These are phyloP conservation scores for Crypturellus tataupa DNA, from an alignment of 2,797 vertebrate species.

Conservation along the genomic window DNA sequence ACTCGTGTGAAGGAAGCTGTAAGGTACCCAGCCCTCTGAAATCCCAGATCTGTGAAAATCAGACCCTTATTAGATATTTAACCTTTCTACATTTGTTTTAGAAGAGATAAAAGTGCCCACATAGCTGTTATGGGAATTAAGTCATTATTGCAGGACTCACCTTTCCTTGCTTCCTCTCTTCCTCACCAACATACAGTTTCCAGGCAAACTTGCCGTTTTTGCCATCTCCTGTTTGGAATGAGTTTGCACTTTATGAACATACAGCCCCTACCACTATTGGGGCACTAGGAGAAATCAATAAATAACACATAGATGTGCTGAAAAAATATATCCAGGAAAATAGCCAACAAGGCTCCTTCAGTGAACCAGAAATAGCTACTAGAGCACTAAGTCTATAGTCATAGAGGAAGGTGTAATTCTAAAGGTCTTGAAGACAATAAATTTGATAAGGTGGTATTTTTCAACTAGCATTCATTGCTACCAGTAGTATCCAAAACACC, in stretches of 20 bases:
- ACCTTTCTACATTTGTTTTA: slow-evolving; percentile 4
- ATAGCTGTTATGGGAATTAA: neutral
- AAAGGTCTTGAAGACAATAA: neutral
- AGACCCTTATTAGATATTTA: neutral
- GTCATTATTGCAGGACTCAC: neutral
- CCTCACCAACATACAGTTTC: neutral
- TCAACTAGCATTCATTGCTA: neutral
- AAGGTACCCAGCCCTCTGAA: neutral
- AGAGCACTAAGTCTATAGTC: neutral
- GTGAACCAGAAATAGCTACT: neutral
- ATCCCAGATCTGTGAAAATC: neutral
- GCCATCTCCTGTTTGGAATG: neutral
- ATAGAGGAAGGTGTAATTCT: neutral
- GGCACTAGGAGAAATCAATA: neutral
- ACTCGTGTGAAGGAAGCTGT: neutral
- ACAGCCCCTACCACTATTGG: neutral
- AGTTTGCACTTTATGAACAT: neutral
- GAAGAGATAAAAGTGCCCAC: neutral
- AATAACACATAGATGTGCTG: neutral
- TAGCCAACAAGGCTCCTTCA: neutral
- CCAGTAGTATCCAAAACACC: neutral
- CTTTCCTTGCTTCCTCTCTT: neutral
- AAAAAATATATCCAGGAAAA: neutral
- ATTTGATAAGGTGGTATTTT: neutral
- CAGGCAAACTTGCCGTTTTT: neutral